Evolutionary conservation across 2,888 invertebrate genomes (phyloP).

Genomic region (Trachelus troglodyta): DNA sequence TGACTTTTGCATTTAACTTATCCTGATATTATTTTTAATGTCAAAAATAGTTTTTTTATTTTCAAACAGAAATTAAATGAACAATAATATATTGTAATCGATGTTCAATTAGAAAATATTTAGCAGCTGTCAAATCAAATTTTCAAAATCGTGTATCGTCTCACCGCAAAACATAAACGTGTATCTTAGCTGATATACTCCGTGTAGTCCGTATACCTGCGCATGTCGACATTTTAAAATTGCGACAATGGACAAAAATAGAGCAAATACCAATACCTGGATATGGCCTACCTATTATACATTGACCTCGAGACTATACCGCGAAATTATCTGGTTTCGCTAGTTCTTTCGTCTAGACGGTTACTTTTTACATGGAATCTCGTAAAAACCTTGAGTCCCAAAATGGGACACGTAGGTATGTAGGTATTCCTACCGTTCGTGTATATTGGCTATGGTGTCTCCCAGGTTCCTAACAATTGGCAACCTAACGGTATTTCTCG

Average conservation of each 20-base stretch:
- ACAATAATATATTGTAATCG: too few species aligned
- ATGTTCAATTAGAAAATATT: too few species aligned
- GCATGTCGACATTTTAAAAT: neutral
- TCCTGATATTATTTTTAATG: too few species aligned
- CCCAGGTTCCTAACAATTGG: constrained; percentile 36
- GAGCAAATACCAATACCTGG: neutral
- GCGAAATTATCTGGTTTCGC: constrained; percentile 19
- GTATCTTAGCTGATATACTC: too few species aligned
- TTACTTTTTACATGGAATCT: constrained; percentile 1
- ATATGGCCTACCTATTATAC: neutral
- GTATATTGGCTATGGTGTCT: constrained; percentile 5
- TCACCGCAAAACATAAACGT: too few species aligned
- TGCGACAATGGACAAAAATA: neutral
- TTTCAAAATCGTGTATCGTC: too few species aligned
- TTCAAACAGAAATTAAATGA: too few species aligned
- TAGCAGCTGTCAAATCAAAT: too few species aligned
- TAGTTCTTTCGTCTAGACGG: constrained; percentile 7
- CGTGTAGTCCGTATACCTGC: neutral
- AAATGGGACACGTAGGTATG: constrained; percentile 15
- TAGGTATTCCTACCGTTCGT: neutral
- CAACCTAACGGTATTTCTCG: constrained; percentile 56
- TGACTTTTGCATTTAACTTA: too few species aligned
- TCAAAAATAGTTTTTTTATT: too few species aligned
- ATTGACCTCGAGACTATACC: constrained; percentile 32
- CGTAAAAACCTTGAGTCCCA: constrained; percentile 34